A percentile compares a stretch with the other conserved stretches of the same genome.
These are phyloP conservation scores for Elaphurus davidianus DNA, from an alignment of 2,113 vertebrate species.

Conservation along the genomic window DNA sequence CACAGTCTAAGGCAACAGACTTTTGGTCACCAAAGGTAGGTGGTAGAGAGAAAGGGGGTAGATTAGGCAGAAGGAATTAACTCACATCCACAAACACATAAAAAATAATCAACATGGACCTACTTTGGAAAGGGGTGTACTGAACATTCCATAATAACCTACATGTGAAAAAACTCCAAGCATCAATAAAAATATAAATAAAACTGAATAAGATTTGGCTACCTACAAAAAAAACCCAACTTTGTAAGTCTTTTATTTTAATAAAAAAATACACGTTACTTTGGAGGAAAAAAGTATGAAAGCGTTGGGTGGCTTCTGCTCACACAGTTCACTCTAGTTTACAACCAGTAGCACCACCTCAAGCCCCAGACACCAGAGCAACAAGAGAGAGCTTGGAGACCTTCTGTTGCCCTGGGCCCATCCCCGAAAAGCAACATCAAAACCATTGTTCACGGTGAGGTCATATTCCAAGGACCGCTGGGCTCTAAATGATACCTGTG, in stretches of 20 bases:
- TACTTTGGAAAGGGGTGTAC: not conserved
- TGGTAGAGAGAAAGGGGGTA: not conserved
- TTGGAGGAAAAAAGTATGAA: not conserved
- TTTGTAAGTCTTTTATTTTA: not conserved
- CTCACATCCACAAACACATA: accelerated
- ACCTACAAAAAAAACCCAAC: not conserved
- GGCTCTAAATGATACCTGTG: not conserved
- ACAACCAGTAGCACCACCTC: accelerated
- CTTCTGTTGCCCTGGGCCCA: not conserved
- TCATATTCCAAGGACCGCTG: not conserved
- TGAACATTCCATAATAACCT: not conserved
- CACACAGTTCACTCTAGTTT: not conserved
- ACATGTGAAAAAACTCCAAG: not conserved
- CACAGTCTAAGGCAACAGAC: not conserved
- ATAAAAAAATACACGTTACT: not conserved
- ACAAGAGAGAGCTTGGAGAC: accelerated
- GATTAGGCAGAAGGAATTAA: not conserved
- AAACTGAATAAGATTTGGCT: not conserved
- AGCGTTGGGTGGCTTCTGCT: not conserved
- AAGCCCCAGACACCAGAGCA: not conserved
- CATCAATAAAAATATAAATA: not conserved
- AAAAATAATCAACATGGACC: not conserved
- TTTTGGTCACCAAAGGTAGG: not conserved
- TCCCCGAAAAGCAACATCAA: not conserved
- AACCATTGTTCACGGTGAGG: accelerated